Percentiles rank a stretch among this genome's conserved stretches.
These are phyloP conservation scores for Hirtodrosophila duncani DNA, from an alignment of 2,888 invertebrate species.

Conservation along the genomic window DNA sequence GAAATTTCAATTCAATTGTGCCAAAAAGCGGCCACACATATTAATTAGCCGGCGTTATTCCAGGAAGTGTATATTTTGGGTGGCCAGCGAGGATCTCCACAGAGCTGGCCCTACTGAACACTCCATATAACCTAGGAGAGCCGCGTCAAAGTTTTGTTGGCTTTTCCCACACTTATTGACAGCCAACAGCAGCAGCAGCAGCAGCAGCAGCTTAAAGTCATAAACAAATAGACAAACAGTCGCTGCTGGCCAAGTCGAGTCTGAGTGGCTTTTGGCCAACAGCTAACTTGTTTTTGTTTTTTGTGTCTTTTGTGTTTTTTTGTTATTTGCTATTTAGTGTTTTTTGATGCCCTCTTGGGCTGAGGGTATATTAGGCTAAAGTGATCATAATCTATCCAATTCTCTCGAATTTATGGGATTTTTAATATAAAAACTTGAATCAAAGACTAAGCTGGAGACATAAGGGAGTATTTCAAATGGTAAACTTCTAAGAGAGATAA, in stretches of 20 bases:
- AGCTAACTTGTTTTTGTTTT: slow-evolving; percentile 27
- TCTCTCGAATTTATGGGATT: too few species aligned
- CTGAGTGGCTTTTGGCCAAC: slow-evolving; percentile 60
- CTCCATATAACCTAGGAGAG: slow-evolving; percentile 10
- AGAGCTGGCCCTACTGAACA: background rate
- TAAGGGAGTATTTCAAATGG: too few species aligned
- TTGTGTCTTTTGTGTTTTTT: background rate
- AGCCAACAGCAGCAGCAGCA: slow-evolving; percentile 26
- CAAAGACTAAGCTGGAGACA: too few species aligned
- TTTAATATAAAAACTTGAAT: too few species aligned
- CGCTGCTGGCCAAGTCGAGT: slow-evolving; percentile 31
- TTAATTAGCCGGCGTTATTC: slow-evolving; percentile 60
- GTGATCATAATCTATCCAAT: too few species aligned
- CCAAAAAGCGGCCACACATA: slow-evolving; percentile 60
- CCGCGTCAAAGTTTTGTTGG: slow-evolving; percentile 57
- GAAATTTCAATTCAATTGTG: slow-evolving; percentile 53
- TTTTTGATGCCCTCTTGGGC: too few species aligned
- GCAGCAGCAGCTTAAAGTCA: slow-evolving; percentile 58
- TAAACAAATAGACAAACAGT: slow-evolving; percentile 66
- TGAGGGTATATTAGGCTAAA: too few species aligned
- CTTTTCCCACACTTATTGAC: slow-evolving; percentile 69
- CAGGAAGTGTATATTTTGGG: slow-evolving; percentile 49
- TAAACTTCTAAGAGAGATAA: too few species aligned
- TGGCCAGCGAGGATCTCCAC: slow-evolving; percentile 32
- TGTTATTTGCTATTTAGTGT: slow-evolving; percentile 33